Evolutionary conservation across 2,888 invertebrate species (phyloP), one percentile per base, ranked within the genome.

Genomic region (Dinocampus coccinellae): DNA sequence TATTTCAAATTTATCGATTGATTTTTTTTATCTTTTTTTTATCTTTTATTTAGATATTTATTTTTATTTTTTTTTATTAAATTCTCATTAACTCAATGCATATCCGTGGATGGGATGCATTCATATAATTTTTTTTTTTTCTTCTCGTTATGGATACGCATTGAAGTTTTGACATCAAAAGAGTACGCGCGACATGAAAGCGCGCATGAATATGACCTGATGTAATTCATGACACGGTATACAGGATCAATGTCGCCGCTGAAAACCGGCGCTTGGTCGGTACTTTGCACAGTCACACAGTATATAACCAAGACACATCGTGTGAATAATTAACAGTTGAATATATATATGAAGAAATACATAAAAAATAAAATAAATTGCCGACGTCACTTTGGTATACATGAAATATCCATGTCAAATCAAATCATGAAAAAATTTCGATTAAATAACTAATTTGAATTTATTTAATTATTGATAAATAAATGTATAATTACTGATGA

Each of bases 231-330:
- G 82, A 83, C 79, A 47, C 83, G 82, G 82, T 83, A 82, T 79
- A 76, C 75, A 78, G 80, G 82, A 83, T 83, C 82, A 83, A 83
- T 81, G 82, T 82, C 82, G 76, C 76, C 76, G 75, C 26, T 34
- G 53, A 66, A 61, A 73, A 66, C 42, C 62, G 62, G 42, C 68
- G 62, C 62, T 47, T 16, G 47, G 47, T 16, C 47, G 47, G 47
- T 47, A 16, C 16, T 47, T 47, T 16, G 16, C 16, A 16, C 47
- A 66, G 67, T 65, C 16, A 73, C 60, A 42, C 58, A 60, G 57
- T 29, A 4, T 3, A 29, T 60, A 67, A 55, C 53, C 33, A 16
- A 62, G 39, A 57, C 22, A 34, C 62, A 16, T 47, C 6, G 16
- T 47, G 47, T 47, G 16, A n/a, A 3, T 16, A 16, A 4, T 9